phyloP scores from a whole-genome alignment of 2,797 vertebrate species.

The Urophycis tenuis region DNA sequence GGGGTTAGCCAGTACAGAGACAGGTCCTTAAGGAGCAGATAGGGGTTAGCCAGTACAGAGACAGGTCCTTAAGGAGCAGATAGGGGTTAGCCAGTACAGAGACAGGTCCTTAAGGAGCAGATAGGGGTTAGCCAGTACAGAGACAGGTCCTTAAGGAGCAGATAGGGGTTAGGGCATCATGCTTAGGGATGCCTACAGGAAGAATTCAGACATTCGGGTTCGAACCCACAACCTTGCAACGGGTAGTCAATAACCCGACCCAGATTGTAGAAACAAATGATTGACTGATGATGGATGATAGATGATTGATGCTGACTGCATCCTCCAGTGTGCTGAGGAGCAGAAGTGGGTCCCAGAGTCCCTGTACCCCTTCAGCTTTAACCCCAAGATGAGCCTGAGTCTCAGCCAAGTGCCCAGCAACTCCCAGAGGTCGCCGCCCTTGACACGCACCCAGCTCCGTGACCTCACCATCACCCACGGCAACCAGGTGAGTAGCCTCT shows the following conservation, averaged over 20 bases:
- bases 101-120: no score
- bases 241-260: no score
- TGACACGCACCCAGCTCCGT: conserved; percentile 44
- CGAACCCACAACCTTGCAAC: no score
- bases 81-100: no score
- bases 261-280: neutral
- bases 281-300: neutral
- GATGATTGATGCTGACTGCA: neutral
- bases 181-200: no score
- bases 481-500: conserved; percentile 55
- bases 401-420: conserved; percentile 80
- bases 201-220: neutral
- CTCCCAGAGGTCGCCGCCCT: conserved; percentile 64
- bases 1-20: no score
- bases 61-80: no score
- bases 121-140: no score
- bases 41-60: no score
- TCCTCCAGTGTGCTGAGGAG: conserved; percentile 82
- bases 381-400: conserved; percentile 96
- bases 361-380: conserved; percentile 92
- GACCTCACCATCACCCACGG: conserved; percentile 32
- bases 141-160: no score
- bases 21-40: no score
- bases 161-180: neutral
- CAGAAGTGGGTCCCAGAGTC: conserved; percentile 81